phyloP scores from a whole-genome alignment of 2,888 invertebrate species.

The Nipponacmea schrenckii region DNA sequence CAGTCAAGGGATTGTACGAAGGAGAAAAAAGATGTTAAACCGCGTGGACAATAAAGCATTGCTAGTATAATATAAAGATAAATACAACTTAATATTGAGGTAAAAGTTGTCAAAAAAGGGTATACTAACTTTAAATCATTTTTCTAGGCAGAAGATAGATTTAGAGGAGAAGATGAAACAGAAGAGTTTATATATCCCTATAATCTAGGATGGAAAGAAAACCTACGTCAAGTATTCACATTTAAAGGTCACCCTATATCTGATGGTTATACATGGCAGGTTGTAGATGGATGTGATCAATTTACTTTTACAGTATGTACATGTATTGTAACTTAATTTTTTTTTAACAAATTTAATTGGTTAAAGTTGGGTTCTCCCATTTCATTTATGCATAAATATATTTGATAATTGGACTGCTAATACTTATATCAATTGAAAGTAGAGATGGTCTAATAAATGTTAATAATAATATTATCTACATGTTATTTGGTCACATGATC shows the following conservation, averaged over 20 bases:
- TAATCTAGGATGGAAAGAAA: slow-evolving; percentile 77
- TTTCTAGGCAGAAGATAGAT: slow-evolving; percentile 56
- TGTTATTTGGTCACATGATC: too few relatives aligned
- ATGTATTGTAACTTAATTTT: not conserved
- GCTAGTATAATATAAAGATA: too few relatives aligned
- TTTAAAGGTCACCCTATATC: slow-evolving; percentile 73
- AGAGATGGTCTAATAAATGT: not conserved
- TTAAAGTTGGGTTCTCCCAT: not conserved
- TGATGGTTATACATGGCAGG: slow-evolving; percentile 79
- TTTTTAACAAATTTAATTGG: not conserved
- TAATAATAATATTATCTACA: too few relatives aligned
- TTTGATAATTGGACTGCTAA: not conserved
- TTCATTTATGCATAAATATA: not conserved
- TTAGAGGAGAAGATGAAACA: slow-evolving; percentile 55
- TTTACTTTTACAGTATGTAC: slow-evolving; percentile 73
- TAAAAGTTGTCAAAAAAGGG: too few relatives aligned
- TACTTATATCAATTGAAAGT: too few relatives aligned
- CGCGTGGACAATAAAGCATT: too few relatives aligned
- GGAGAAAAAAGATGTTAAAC: too few relatives aligned
- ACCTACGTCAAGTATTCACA: slow-evolving; percentile 74
- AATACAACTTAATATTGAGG: too few relatives aligned
- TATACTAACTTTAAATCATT: not conserved
- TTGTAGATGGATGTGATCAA: slow-evolving; percentile 82
- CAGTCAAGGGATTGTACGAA: too few relatives aligned
- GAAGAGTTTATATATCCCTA: slow-evolving; percentile 84